These are phyloP conservation scores for Metopolophium dirhodum DNA, from an alignment of 1,140 invertebrate species.

Conservation along the genomic window DNA sequence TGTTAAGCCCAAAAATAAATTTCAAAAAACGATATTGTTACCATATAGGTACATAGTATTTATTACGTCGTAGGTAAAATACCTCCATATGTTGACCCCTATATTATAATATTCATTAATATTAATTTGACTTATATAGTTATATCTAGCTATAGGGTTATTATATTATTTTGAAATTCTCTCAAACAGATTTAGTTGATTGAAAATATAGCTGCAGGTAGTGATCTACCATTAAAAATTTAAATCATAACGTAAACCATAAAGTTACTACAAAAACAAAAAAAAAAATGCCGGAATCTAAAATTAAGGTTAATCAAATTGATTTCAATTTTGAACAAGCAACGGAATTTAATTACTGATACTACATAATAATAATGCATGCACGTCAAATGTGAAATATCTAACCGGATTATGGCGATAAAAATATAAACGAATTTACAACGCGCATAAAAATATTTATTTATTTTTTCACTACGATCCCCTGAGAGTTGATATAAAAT, in stretches of 20 bases:
- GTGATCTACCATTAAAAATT: too few species aligned
- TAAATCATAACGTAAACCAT: neutral
- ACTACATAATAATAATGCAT: neutral
- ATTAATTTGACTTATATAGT: neutral
- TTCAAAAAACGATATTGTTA: neutral
- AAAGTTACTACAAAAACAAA: neutral
- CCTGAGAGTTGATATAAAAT: neutral
- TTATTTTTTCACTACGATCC: neutral
- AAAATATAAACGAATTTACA: slow-evolving; percentile 3
- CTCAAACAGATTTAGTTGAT: neutral
- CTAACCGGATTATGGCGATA: neutral
- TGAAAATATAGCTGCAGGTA: neutral
- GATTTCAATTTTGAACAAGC: neutral
- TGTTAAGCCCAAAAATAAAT: neutral
- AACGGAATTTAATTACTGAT: neutral
- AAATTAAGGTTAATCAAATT: neutral
- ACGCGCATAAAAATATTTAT: neutral
- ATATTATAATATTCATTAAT: too few species aligned
- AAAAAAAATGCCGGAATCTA: neutral
- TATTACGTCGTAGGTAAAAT: too few species aligned
- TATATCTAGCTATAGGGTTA: neutral
- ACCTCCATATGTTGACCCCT: neutral
- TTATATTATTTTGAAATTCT: neutral
- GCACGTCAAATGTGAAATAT: neutral
- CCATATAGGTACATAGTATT: too few species aligned